These are phyloP conservation scores for Procavia capensis DNA, from an alignment of 2,113 vertebrate genomes.

Conservation along the genomic window DNA sequence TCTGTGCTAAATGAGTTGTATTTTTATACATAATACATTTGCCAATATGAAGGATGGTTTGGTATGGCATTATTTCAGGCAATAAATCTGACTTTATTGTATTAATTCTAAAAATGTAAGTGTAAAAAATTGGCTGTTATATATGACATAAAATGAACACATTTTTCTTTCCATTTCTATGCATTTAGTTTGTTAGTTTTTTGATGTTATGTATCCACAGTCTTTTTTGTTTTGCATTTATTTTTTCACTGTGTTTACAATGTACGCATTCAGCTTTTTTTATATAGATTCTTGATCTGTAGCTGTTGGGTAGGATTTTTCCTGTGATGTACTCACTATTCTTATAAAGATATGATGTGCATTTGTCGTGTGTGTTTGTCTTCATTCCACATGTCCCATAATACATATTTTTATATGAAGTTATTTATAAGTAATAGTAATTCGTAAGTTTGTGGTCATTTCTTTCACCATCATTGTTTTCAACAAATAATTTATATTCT, in stretches of 20 bases:
- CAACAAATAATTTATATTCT: not conserved
- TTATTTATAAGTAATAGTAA: slow-evolving; percentile 23
- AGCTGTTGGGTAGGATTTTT: slow-evolving; percentile 65
- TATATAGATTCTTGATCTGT: slow-evolving; percentile 72
- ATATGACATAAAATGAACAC: slow-evolving; percentile 9
- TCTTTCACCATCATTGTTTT: not conserved
- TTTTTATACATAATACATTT: slow-evolving; percentile 30
- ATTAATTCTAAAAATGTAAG: slow-evolving; percentile 43
- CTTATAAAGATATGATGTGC: slow-evolving; percentile 52
- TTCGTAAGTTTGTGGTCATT: slow-evolving; percentile 20
- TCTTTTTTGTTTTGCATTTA: slow-evolving; percentile 63
- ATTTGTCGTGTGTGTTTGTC: slow-evolving; percentile 78
- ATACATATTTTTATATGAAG: not conserved
- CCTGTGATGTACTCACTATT: slow-evolving; percentile 70
- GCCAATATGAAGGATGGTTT: slow-evolving; percentile 24
- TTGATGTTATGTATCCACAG: slow-evolving; percentile 46
- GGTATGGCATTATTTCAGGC: slow-evolving; percentile 19
- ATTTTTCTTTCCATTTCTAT: slow-evolving; percentile 13
- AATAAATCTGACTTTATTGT: slow-evolving; percentile 47
- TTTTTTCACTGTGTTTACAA: slow-evolving; percentile 52
- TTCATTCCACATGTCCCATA: slow-evolving; percentile 72
- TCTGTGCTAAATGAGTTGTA: slow-evolving; percentile 49
- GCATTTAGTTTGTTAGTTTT: slow-evolving; percentile 43
- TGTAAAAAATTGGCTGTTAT: slow-evolving; percentile 29
- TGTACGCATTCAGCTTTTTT: slow-evolving; percentile 57